A percentile compares a stretch with the other conserved stretches of the same genome.
Evolutionary conservation across 2,888 invertebrate species (phyloP).

Genomic region (Hydroisotoma schaefferi): DNA sequence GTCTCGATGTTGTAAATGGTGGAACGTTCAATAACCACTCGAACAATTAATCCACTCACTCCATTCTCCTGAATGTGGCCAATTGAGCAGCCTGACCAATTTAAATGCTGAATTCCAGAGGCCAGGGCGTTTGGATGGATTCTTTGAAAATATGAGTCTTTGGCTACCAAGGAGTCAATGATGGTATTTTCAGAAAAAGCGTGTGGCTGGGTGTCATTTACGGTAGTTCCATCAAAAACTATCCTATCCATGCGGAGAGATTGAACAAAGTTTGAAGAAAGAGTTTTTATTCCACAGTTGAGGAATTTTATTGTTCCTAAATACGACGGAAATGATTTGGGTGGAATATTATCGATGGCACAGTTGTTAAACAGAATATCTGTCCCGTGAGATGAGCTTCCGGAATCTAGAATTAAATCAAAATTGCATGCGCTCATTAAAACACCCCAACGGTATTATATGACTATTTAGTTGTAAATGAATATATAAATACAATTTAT

Average conservation of each 20-base stretch:
- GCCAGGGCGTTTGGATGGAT: slow-evolving; percentile 36
- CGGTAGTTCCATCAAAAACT: slow-evolving; percentile 53
- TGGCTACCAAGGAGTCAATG: slow-evolving; percentile 52
- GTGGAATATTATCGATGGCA: slow-evolving; percentile 32
- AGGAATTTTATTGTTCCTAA: slow-evolving; percentile 41
- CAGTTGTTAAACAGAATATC: slow-evolving; percentile 32
- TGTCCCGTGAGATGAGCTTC: not conserved
- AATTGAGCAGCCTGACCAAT: slow-evolving; percentile 32
- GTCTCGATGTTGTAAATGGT: slow-evolving; percentile 60
- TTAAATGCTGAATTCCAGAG: slow-evolving; percentile 39
- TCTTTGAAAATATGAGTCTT: slow-evolving; percentile 24
- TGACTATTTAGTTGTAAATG: no score
- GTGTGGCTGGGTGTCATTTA: slow-evolving; percentile 35
- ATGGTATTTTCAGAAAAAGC: slow-evolving; percentile 57
- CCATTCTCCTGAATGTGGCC: slow-evolving; percentile 30
- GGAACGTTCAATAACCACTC: slow-evolving; percentile 28
- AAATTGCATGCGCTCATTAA: no score
- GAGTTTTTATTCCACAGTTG: slow-evolving; percentile 58
- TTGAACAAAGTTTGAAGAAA: slow-evolving; percentile 64
- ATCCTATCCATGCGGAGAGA: slow-evolving; percentile 64
- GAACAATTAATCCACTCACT: slow-evolving; percentile 33
- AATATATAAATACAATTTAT: no score
- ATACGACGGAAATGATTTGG: slow-evolving; percentile 44
- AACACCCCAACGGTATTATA: no score
- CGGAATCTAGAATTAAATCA: not conserved